Base-by-base conservation (phyloP, 2,113 vertebrate species). In the Saccopteryx leptura region DNA sequence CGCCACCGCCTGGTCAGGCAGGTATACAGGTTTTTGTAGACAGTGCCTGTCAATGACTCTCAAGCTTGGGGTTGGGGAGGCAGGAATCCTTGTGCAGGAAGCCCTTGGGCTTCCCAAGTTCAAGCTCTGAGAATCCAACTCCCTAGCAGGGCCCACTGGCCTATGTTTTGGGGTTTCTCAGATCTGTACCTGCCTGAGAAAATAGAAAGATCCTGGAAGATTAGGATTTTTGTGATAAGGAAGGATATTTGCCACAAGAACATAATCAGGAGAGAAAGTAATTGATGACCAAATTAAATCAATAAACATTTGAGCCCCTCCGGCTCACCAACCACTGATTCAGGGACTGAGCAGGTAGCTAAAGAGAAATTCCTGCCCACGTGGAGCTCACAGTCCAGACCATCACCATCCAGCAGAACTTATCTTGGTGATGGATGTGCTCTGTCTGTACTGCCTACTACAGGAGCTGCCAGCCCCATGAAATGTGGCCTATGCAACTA, bases 401-500 rank as follows among this genome's bases (percentile, higher is more conserved):
- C 54, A 11, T 66, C 4, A 1, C 17, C 7, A 6, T 28, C 39
- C 46, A 23, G 21, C 31, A 17, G 54, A 21, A 1, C 31, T 17
- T 33, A 19, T 24, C 8, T 39, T 0, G 0, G 68, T n/a, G 58
- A 24, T 0, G 18, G 39, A 3, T 5, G 3, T 19, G 26, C 17
- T 9, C 13, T n/a, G 4, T 24, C 56, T 50, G 54, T 11, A 39
- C 24, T 12, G 0, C 28, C 13, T 14, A 11, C 75, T 9, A 4
- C 0, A 1, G 50, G 48, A 28, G 33, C 28, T 28, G 9, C 19
- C 33, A 58, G 86, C 9, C 69, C 78, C 1, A 1, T 18, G 52
- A 10, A 2, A 23, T 0, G 1, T 21, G 79, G 52, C 80, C 63
- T 2, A 52, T 0, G 13, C 3, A 1, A 6, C 54, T 1, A 61